Evolutionary conservation across 2,797 vertebrate species (phyloP).

Genomic region (Myotis vivesi): DNA sequence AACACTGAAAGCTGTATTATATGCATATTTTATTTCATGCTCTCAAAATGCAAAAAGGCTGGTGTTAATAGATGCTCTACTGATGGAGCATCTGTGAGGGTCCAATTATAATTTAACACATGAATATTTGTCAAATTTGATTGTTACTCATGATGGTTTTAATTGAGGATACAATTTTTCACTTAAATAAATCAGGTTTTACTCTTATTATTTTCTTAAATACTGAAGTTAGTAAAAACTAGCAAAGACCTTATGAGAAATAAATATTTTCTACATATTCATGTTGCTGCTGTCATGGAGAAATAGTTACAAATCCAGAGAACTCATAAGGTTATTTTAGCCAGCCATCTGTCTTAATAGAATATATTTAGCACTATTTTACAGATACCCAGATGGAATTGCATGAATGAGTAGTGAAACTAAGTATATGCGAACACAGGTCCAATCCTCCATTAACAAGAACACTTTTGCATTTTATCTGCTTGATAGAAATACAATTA

Average conservation of each 20-base stretch:
- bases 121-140: not conserved
- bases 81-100: not conserved
- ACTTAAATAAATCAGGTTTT: not conserved
- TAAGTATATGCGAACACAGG: not conserved
- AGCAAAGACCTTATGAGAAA: not conserved
- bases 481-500: not conserved
- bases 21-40: not conserved
- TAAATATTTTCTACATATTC: not conserved
- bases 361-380: not conserved
- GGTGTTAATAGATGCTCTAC: not conserved
- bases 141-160: not conserved
- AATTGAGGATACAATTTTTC: not conserved
- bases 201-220: not conserved
- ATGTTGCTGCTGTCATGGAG: not conserved
- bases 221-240: not conserved
- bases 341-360: not conserved
- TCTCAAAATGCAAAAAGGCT: not conserved
- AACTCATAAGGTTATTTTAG: not conserved
- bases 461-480: not conserved
- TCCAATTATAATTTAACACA: constrained; percentile 19
- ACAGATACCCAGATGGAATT: not conserved
- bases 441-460: not conserved
- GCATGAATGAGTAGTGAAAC: not conserved
- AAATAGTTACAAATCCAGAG: not conserved
- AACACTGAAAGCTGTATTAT: not conserved